Conservation (phyloP, 2,888 invertebrate genomes). For the Masnerella sp. region DNA sequence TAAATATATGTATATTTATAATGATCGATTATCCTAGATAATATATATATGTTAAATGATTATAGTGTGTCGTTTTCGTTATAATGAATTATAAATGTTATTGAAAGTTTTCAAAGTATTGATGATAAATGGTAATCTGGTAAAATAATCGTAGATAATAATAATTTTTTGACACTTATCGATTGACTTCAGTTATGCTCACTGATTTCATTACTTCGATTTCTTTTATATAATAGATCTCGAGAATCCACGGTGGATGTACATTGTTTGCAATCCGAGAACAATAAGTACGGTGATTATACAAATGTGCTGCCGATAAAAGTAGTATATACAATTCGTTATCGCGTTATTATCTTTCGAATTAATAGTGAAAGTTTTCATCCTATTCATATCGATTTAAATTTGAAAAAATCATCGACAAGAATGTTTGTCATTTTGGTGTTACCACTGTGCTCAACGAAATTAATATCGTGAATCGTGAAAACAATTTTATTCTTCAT, state of each 20-base stretch:
- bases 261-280: conserved; percentile 11
- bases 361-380: background rate
- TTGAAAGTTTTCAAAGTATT: background rate
- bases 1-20: too few relatives aligned
- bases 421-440: too few relatives aligned
- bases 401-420: too few relatives aligned
- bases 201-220: background rate
- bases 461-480: too few relatives aligned
- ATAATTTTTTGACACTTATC: conserved; percentile 27
- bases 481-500: too few relatives aligned
- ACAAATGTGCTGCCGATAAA: conserved; percentile 1
- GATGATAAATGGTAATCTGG: conserved; percentile 21
- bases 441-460: too few relatives aligned
- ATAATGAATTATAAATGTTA: too few relatives aligned
- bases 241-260: background rate
- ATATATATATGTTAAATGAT: too few relatives aligned
- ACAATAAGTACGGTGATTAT: conserved; percentile 1
- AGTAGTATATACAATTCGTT: background rate
- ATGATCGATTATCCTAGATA: too few relatives aligned
- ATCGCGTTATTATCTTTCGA: conserved; percentile 4
- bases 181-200: conserved; percentile 16
- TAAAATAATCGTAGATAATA: conserved; percentile 23
- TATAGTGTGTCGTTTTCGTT: too few relatives aligned
- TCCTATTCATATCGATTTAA: too few relatives aligned
- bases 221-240: conserved; percentile 19